These are phyloP conservation scores for Palythoa heliodiscus DNA, from an alignment of 92 coral and sea anemone species.

Conservation along the genomic window DNA sequence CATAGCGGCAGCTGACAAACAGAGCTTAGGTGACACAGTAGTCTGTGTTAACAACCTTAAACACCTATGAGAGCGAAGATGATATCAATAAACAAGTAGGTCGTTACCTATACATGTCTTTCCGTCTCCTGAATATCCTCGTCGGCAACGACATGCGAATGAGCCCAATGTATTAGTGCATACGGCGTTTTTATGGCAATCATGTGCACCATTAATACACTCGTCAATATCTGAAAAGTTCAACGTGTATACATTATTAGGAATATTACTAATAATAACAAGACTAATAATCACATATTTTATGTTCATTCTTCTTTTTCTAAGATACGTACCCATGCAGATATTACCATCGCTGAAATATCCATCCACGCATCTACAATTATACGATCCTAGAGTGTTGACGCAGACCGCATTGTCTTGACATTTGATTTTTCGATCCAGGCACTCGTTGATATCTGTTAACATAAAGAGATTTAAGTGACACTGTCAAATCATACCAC, in stretches of 20 bases:
- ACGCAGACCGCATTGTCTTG: slow-evolving; percentile 30
- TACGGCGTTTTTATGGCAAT: slow-evolving; percentile 25
- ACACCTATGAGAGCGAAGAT: neutral
- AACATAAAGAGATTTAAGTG: neutral
- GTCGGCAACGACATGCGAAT: slow-evolving; percentile 25
- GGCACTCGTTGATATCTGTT: slow-evolving; percentile 33
- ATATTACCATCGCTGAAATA: slow-evolving; percentile 35
- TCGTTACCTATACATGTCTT: slow-evolving; percentile 20
- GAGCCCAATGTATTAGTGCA: slow-evolving; percentile 33
- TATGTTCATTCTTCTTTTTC: too few relatives aligned
- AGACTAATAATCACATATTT: neutral
- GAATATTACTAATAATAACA: neutral
- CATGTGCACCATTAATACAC: slow-evolving; percentile 31
- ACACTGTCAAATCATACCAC: too few relatives aligned
- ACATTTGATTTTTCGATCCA: slow-evolving; percentile 7
- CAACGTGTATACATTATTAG: neutral
- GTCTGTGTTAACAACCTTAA: too few relatives aligned
- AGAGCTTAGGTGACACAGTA: neutral
- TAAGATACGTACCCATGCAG: slow-evolving; percentile 42
- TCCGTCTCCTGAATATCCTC: slow-evolving; percentile 25
- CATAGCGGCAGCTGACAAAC: neutral
- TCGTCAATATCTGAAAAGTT: slow-evolving; percentile 50
- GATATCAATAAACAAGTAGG: too few relatives aligned
- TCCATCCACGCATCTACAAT: slow-evolving; percentile 43
- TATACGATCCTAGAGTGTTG: slow-evolving; percentile 35